Conservation (phyloP, 2,113 vertebrate species). For the Myodes glareolus region DNA sequence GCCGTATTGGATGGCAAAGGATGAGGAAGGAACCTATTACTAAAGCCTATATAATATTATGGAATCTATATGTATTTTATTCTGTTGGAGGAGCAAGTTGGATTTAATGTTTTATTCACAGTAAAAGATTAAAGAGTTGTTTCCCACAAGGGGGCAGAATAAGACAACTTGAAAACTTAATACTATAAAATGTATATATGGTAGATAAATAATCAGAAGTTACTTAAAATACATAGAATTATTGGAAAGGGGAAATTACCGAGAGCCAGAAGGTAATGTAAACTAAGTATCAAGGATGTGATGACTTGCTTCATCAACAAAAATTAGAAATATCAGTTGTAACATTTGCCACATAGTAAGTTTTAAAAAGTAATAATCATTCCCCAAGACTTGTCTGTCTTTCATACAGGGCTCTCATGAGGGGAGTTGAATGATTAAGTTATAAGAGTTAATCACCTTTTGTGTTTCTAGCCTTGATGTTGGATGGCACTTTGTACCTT, state of each 20-base stretch:
- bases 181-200: not conserved
- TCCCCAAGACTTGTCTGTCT: constrained; percentile 10
- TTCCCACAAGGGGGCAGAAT: constrained; percentile 79
- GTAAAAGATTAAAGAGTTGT: constrained; percentile 2
- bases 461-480: constrained; percentile 11
- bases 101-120: constrained; percentile 41
- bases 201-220: not conserved
- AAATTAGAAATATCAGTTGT: constrained; percentile 28
- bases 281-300: not conserved
- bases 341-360: not conserved
- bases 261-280: constrained; percentile 7
- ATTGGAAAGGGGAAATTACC: constrained; percentile 16
- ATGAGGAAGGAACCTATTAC: not conserved
- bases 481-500: not conserved
- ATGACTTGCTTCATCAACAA: constrained; percentile 35
- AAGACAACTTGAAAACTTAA: constrained; percentile 57
- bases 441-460: not conserved
- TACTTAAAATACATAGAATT: constrained; percentile 50
- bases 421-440: not conserved
- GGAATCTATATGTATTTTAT: constrained; percentile 33
- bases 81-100: constrained; percentile 47
- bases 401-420: not conserved
- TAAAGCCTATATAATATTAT: constrained; percentile 40
- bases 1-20: constrained; percentile 1
- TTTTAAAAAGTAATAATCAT: constrained; percentile 17